Base-by-base conservation (phyloP, 2,113 vertebrate species). In the Proteles cristata region DNA sequence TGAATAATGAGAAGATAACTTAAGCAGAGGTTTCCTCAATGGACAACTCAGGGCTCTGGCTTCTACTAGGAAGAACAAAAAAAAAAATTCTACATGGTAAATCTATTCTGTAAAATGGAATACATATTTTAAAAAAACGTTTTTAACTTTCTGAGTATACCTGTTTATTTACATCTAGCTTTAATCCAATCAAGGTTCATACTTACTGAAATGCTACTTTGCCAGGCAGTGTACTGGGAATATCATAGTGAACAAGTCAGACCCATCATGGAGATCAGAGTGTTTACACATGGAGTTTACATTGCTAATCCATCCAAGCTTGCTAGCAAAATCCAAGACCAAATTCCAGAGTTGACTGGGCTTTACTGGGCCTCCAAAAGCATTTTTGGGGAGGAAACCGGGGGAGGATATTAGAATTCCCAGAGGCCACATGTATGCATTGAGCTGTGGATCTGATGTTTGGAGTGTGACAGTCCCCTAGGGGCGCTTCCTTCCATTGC, bases 211-310 rank as follows among this genome's bases (percentile, higher is more conserved):
- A 76, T 82, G 5, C 10, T 83, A 12, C 53, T n/a, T 19, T 63
- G 48, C 50, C 58, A 68, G 35, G 12, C 53, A 74, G 33, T 74
- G 21, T 48, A 43, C 68, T 43, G 43, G 48, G 6, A 95, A 55
- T 81, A 68, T 45, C 53, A n/a, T 48, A 6, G 76, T 33, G 39
- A 95, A 71, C 17, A 74, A 68, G 28, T 65, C 26, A 79, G 83
- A 25, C 50, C 26, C 1, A 5, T 33, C 23, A 35, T 4, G 8
- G 53, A 21, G 63, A 88, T 58, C 68, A 83, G 21, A 92, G 21
- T 45, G n/a, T 92, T 98, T 94, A 80, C n/a, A 90, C 92, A 55
- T 19, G 31, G 31, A 66, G 33, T 26, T 79, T 86, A 88, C 5
- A 35, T 28, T 73, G 11, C 17, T 50, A 87, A 50, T 87, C 31